Evolutionary conservation across 1,140 invertebrate species (phyloP).

Genomic region (Lamellibrachia luymesi): DNA sequence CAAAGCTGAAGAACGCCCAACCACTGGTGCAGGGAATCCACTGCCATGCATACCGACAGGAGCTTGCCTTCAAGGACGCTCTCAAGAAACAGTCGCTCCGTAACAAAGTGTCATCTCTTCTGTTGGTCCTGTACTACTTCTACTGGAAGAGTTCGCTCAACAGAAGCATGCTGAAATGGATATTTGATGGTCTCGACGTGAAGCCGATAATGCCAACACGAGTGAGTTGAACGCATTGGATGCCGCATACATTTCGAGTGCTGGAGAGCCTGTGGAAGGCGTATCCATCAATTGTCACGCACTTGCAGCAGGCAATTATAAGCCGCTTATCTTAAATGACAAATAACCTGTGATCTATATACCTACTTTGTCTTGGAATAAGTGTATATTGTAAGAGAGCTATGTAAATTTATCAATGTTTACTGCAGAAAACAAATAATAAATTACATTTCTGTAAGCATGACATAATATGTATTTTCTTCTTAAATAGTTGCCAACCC

Average conservation of each 20-base stretch:
- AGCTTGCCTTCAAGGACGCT: slow-evolving; percentile 10
- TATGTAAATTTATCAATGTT: no score
- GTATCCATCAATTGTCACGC: not conserved
- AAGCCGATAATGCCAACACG: not conserved
- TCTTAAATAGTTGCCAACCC: not conserved
- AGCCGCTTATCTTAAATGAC: no score
- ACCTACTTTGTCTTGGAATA: not conserved
- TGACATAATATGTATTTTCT: not conserved
- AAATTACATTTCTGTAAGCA: not conserved
- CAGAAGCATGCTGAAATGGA: not conserved
- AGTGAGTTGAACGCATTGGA: no score
- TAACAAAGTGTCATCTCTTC: not conserved
- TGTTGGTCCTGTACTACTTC: slow-evolving; percentile 7
- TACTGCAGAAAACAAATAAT: not conserved
- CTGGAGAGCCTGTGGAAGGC: no score
- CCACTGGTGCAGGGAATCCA: not conserved
- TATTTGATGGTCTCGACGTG: not conserved
- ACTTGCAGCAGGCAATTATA: slow-evolving; percentile 9
- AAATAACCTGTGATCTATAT: no score
- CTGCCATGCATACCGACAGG: slow-evolving; percentile 5
- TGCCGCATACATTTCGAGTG: no score
- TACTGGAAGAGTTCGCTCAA: slow-evolving; percentile 11
- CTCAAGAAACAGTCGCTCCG: not conserved
- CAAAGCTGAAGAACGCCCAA: not conserved
- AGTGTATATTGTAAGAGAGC: no score